Percentiles rank a stretch among this genome's conserved stretches.
Conservation (phyloP, 2,113 vertebrate genomes). For the Harpagus bidentatus region DNA sequence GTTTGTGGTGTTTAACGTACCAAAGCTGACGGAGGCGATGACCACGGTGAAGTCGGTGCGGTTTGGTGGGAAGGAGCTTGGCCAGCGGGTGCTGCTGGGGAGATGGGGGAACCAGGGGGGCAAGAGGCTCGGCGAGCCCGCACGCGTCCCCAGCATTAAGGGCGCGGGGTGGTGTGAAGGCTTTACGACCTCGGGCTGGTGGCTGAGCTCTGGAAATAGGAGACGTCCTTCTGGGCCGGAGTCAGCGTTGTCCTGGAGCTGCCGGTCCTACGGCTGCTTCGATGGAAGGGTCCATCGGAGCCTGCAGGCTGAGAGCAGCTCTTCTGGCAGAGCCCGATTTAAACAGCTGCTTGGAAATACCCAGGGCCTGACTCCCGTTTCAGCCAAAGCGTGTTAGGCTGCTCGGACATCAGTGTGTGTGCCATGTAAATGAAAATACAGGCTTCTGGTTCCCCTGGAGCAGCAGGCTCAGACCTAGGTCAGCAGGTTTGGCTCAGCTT, state of each 20-base stretch:
- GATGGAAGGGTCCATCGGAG: neutral
- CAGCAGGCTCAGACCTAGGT: neutral
- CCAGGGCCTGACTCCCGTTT: rapidly evolving
- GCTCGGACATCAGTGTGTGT: neutral
- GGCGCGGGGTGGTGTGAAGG: rapidly evolving
- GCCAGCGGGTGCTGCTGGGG: rapidly evolving
- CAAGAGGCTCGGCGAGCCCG: neutral
- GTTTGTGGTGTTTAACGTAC: neutral
- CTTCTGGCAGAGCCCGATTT: neutral
- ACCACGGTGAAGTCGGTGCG: neutral
- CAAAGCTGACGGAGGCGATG: neutral
- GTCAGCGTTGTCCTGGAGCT: neutral
- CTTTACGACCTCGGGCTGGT: neutral
- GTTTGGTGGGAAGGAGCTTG: neutral
- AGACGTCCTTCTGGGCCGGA: neutral
- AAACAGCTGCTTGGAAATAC: neutral
- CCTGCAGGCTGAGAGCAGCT: neutral
- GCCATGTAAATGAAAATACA: neutral
- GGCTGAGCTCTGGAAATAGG: neutral
- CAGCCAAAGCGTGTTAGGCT: neutral
- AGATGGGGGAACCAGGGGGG: rapidly evolving
- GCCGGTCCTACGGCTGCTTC: neutral
- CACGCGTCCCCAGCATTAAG: no score
- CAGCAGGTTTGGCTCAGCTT: neutral
- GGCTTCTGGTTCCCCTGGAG: neutral